A percentile compares a stretch with the other conserved stretches of the same genome.
These are phyloP conservation scores for Cottus gobio DNA, from an alignment of 2,113 vertebrate species.

Conservation along the genomic window DNA sequence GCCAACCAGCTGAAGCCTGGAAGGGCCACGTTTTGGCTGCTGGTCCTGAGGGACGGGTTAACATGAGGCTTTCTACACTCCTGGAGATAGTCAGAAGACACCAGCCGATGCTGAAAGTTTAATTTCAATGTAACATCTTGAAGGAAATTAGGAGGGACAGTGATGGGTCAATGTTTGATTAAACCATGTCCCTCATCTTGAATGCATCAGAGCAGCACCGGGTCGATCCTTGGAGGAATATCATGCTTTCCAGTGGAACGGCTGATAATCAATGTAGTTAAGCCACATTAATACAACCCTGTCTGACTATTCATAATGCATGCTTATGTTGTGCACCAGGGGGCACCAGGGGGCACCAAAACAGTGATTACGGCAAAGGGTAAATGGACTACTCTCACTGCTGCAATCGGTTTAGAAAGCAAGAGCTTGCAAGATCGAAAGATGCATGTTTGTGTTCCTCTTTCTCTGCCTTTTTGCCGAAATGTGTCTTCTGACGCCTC, in stretches of 20 bases:
- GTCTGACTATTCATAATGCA: not conserved
- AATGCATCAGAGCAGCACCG: not conserved
- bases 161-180: conserved; percentile 1
- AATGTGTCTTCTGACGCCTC: not conserved
- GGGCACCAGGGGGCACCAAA: conserved; percentile 32
- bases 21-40: conserved; percentile 76
- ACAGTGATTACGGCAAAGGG: not conserved
- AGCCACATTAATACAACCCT: not conserved
- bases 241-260: not conserved
- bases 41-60: conserved; percentile 76
- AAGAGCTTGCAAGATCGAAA: conserved; percentile 8
- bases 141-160: conserved; percentile 12
- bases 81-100: conserved; percentile 65
- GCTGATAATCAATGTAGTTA: not conserved
- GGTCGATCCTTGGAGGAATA: not conserved
- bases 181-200: not conserved
- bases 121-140: conserved; percentile 21
- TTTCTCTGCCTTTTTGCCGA: not conserved
- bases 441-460: not conserved
- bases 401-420: not conserved
- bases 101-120: conserved; percentile 57
- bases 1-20: conserved; percentile 77
- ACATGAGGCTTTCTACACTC: conserved; percentile 74
- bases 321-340: conserved; percentile 16
- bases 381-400: not conserved